Conservation (phyloP, 2,888 invertebrate species). For the Prosapia bicincta region DNA sequence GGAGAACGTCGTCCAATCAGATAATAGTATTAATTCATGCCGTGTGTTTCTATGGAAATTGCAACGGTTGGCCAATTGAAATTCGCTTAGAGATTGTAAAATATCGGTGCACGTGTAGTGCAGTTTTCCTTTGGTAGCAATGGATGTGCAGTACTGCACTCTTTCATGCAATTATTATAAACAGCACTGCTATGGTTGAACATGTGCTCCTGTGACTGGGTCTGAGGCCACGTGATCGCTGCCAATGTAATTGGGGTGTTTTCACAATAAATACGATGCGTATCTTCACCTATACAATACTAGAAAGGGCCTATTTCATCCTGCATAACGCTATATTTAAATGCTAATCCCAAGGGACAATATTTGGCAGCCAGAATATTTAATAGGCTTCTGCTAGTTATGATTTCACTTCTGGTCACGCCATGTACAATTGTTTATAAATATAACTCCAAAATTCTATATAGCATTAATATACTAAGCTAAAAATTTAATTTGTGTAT, state of each 20-base stretch:
- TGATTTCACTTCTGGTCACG: too few relatives aligned
- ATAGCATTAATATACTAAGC: too few relatives aligned
- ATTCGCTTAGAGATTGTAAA: not conserved
- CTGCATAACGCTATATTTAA: too few relatives aligned
- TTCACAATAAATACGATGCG: not conserved
- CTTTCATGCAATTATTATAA: not conserved
- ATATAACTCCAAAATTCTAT: too few relatives aligned
- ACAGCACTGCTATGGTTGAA: not conserved
- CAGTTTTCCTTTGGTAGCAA: not conserved
- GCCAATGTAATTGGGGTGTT: not conserved
- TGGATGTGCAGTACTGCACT: slow-evolving; percentile 2
- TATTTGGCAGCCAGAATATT: too few relatives aligned
- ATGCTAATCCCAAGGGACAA: too few relatives aligned
- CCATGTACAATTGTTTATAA: too few relatives aligned
- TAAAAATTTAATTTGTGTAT: too few relatives aligned
- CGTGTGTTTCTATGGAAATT: not conserved
- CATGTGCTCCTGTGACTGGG: not conserved
- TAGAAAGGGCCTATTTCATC: too few relatives aligned
- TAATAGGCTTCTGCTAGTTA: too few relatives aligned
- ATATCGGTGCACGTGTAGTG: not conserved
- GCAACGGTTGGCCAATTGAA: not conserved
- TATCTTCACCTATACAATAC: not conserved
- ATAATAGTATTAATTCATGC: slow-evolving; percentile 2
- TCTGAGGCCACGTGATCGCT: not conserved
- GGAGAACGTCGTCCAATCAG: not conserved